phyloP scores from a whole-genome alignment of 2,888 invertebrate species.

The Incurvaria masculella region DNA sequence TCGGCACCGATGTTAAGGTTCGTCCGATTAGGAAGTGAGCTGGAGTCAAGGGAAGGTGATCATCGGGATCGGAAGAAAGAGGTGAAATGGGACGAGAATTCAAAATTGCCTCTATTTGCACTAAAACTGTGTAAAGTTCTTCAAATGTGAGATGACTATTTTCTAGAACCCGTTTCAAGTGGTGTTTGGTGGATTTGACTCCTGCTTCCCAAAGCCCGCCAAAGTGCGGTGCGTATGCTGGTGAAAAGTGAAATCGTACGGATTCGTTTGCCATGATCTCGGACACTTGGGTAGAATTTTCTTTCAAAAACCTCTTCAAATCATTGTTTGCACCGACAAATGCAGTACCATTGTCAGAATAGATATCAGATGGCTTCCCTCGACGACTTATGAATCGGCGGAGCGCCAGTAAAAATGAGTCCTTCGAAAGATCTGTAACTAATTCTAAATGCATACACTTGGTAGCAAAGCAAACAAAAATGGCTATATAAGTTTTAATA shows the following conservation, averaged over 20 bases:
- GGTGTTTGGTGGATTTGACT: too few relatives aligned
- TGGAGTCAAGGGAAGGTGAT: too few relatives aligned
- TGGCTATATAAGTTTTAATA: slow-evolving; percentile 15
- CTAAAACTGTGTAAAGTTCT: too few relatives aligned
- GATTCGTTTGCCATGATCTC: slow-evolving; percentile 17
- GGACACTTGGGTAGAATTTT: slow-evolving; percentile 8
- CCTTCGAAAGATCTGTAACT: slow-evolving; percentile 18
- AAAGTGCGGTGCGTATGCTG: slow-evolving; percentile 19
- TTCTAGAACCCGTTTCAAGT: too few relatives aligned
- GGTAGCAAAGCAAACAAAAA: slow-evolving; percentile 17
- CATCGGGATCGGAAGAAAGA: too few relatives aligned
- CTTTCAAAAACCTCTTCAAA: slow-evolving; percentile 14
- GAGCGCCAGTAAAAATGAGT: slow-evolving; percentile 19
- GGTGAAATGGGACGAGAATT: too few relatives aligned
- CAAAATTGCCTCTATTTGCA: too few relatives aligned
- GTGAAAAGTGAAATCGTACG: slow-evolving; percentile 18
- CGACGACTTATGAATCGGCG: slow-evolving; percentile 19
- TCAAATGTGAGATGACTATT: too few relatives aligned
- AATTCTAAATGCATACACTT: slow-evolving; percentile 20
- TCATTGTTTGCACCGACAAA: slow-evolving; percentile 19
- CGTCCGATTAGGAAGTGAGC: too few relatives aligned
- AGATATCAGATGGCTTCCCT: slow-evolving; percentile 21
- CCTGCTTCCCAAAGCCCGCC: too few relatives aligned
- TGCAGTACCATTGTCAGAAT: slow-evolving; percentile 20
- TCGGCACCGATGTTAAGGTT: too few relatives aligned